Percentiles rank a stretch among this genome's conserved stretches.
Conservation (phyloP, 2,888 invertebrate genomes). For the Perizoma affinitatum region DNA sequence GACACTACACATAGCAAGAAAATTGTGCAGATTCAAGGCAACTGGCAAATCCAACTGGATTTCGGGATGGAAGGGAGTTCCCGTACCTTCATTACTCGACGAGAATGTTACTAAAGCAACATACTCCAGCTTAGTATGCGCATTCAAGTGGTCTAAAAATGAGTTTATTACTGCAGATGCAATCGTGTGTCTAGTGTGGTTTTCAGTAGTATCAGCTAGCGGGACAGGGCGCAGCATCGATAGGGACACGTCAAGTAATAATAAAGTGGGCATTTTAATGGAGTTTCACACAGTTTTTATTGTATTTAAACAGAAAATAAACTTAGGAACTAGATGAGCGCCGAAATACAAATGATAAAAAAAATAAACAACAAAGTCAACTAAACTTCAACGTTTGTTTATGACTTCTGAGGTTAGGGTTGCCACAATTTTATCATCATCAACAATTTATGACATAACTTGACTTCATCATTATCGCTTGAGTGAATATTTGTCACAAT, state of each 20-base stretch:
- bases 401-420: no score
- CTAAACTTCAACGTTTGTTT: no score
- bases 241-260: conserved; percentile 73
- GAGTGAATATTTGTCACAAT: no score
- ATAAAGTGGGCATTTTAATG: conserved; percentile 70
- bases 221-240: conserved; percentile 76
- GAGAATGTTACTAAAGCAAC: conserved; percentile 74
- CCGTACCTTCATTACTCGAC: conserved; percentile 71
- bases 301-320: neutral
- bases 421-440: no score
- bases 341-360: no score
- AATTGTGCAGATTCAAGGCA: neutral
- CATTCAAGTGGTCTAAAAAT: conserved; percentile 70
- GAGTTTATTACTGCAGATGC: conserved; percentile 70
- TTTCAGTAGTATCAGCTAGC: conserved; percentile 66
- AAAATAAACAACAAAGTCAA: no score
- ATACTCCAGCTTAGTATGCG: conserved; percentile 75
- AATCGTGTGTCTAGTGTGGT: conserved; percentile 67
- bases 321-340: neutral
- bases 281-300: conserved; percentile 5
- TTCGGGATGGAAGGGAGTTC: no score
- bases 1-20: neutral
- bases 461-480: no score
- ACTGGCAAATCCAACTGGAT: no score
- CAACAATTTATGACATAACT: no score